phyloP scores from a whole-genome alignment of 2,797 vertebrate species.

The Phoxinus dragarum region DNA sequence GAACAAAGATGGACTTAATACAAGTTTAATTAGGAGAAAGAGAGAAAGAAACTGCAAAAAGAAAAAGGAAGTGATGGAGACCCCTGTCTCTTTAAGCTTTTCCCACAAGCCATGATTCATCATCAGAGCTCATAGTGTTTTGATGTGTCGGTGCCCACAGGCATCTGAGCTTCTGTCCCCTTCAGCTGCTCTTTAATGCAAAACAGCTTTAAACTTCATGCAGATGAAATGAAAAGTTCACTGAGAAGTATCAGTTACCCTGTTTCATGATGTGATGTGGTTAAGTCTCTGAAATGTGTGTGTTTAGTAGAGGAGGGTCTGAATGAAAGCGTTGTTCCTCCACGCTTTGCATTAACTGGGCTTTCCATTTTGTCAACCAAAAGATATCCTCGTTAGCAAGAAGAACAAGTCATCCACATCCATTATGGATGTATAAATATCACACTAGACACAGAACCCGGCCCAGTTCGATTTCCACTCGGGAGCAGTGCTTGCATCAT shows the following conservation, averaged over 20 bases:
- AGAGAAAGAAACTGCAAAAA: constrained; percentile 4
- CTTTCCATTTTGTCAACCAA: constrained; percentile 16
- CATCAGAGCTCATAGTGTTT: constrained; percentile 2
- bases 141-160: constrained; percentile 19
- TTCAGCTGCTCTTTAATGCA: constrained; percentile 17
- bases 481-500: constrained; percentile 42
- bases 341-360: not conserved
- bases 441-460: constrained; percentile 22
- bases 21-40: constrained; percentile 31
- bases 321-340: not conserved
- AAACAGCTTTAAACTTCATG: constrained; percentile 12
- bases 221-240: constrained; percentile 1
- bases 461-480: constrained; percentile 42
- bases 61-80: constrained; percentile 1
- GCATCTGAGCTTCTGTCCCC: constrained; percentile 35
- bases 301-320: not conserved
- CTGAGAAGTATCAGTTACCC: constrained; percentile 10
- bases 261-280: constrained; percentile 26
- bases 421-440: constrained; percentile 30
- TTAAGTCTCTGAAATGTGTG: not conserved
- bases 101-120: constrained; percentile 26
- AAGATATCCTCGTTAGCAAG: constrained; percentile 15
- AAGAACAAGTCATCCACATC: constrained; percentile 14
- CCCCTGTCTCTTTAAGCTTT: not conserved
- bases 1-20: constrained; percentile 54